Evolutionary conservation across 1,140 invertebrate genomes (phyloP).

Genomic region (Anoplophora glabripennis): DNA sequence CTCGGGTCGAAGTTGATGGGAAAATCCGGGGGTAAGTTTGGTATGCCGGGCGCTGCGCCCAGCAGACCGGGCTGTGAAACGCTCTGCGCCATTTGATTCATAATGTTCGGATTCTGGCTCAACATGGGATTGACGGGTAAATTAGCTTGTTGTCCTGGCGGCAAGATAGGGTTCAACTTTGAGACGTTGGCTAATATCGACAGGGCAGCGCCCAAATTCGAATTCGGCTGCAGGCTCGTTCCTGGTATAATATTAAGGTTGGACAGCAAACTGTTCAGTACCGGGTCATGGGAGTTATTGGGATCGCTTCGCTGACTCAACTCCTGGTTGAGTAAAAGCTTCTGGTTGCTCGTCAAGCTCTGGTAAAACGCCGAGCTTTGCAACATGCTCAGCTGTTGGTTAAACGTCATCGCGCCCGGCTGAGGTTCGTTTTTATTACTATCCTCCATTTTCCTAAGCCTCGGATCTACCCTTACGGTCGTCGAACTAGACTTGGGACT

Average conservation of each 20-base stretch:
- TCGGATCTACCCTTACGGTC: constrained; percentile 23
- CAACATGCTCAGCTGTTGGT: constrained; percentile 56
- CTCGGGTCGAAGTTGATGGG: constrained; percentile 44
- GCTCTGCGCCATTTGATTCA: constrained; percentile 26
- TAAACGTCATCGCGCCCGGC: constrained; percentile 37
- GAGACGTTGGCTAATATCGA: constrained; percentile 38
- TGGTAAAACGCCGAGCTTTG: constrained; percentile 65
- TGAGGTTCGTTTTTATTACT: constrained; percentile 29
- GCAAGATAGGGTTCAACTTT: constrained; percentile 26
- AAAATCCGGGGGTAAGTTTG: constrained; percentile 38
- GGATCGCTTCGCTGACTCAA: constrained; percentile 35
- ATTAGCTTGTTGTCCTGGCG: constrained; percentile 5
- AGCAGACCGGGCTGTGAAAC: constrained; percentile 39
- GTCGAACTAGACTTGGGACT: constrained; percentile 24
- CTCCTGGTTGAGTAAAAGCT: constrained; percentile 65
- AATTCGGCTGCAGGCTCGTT: constrained; percentile 1
- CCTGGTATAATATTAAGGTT: constrained; percentile 49
- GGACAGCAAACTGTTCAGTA: constrained; percentile 57
- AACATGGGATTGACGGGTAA: constrained; percentile 15
- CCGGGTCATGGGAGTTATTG: constrained; percentile 39
- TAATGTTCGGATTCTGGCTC: constrained; percentile 30
- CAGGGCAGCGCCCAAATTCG: constrained; percentile 29
- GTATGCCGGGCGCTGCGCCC: constrained; percentile 42
- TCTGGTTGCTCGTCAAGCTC: constrained; percentile 63
- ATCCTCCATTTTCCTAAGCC: constrained; percentile 37